These are phyloP conservation scores for Microtus richardsoni DNA, from an alignment of 2,113 vertebrate species.

Conservation along the genomic window DNA sequence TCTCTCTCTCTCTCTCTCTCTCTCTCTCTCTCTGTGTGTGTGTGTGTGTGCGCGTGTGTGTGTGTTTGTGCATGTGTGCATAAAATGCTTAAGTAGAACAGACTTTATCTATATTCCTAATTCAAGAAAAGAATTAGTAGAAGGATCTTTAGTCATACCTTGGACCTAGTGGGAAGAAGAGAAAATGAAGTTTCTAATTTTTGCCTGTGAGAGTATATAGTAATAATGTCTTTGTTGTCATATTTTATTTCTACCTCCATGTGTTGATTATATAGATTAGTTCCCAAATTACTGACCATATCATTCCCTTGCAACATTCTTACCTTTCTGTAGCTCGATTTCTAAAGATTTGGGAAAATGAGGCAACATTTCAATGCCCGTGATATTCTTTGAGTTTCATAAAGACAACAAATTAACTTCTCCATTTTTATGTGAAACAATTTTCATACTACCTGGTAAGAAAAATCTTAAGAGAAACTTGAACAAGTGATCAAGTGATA, in stretches of 20 bases:
- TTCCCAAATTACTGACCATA: neutral
- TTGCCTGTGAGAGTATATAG: neutral
- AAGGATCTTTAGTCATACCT: neutral
- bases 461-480: constrained; percentile 12
- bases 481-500: neutral
- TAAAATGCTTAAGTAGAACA: neutral
- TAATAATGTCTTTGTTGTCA: neutral
- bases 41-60: neutral
- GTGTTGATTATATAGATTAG: neutral
- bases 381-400: neutral
- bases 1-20: no score
- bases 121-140: neutral
- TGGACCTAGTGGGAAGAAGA: neutral
- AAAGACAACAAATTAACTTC: neutral
- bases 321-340: neutral
- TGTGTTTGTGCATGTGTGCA: neutral
- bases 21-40: no score
- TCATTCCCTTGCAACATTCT: neutral
- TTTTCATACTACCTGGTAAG: neutral
- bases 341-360: neutral
- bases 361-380: neutral
- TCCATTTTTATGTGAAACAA: constrained; percentile 21
- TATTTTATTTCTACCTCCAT: neutral
- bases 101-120: neutral
- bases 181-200: neutral